These are phyloP conservation scores for Dastarcus helophoroides DNA, from an alignment of 2,888 invertebrate genomes.

Conservation along the genomic window DNA sequence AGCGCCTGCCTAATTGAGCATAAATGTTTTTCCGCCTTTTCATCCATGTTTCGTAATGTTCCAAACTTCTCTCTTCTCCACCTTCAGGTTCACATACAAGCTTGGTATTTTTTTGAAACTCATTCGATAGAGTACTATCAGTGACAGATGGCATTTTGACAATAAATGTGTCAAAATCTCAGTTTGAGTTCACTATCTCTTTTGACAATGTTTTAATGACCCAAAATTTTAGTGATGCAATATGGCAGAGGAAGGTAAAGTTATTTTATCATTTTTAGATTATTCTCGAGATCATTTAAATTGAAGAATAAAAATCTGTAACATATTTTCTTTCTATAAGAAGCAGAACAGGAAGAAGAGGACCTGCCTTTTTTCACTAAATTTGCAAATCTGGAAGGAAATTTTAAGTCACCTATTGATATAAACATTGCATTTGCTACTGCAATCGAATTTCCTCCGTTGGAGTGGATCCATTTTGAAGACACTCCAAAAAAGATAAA, in stretches of 20 bases:
- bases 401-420: constrained; percentile 38
- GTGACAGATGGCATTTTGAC: too few species aligned
- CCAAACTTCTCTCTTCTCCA: constrained; percentile 5
- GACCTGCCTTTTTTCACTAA: constrained; percentile 11
- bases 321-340: constrained; percentile 1
- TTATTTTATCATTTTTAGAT: too few species aligned
- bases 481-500: constrained; percentile 50
- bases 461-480: constrained; percentile 49
- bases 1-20: constrained; percentile 16
- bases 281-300: too few species aligned
- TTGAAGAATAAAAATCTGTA: too few species aligned
- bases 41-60: constrained; percentile 31
- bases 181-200: too few species aligned
- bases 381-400: constrained; percentile 26
- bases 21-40: constrained; percentile 21
- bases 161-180: too few species aligned
- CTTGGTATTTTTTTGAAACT: too few species aligned
- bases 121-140: too few species aligned
- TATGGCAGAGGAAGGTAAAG: constrained; percentile 9
- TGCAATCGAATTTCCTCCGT: constrained; percentile 36
- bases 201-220: too few species aligned
- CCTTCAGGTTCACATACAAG: constrained; percentile 3
- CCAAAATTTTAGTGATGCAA: constrained; percentile 4
- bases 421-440: constrained; percentile 32
- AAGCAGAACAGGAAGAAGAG: constrained; percentile 8